phyloP scores from a whole-genome alignment of 2,113 vertebrate genomes.

The Coturnix japonica region DNA sequence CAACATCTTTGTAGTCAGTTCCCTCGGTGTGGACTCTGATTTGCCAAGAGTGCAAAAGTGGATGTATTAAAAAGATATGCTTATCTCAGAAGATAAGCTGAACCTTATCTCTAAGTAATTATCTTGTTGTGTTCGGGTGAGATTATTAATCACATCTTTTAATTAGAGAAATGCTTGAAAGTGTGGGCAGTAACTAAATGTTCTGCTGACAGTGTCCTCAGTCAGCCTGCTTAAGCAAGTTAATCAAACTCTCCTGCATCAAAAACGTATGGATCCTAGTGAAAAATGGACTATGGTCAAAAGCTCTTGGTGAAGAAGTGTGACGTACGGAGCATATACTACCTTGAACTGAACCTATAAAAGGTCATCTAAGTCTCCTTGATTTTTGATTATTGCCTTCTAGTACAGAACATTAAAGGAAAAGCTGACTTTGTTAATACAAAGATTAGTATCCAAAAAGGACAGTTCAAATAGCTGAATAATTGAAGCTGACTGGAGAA shows the following conservation, averaged over 20 bases:
- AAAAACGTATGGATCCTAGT: neutral
- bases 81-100: neutral
- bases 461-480: neutral
- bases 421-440: neutral
- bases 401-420: neutral
- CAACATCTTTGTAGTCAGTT: neutral
- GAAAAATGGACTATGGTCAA: neutral
- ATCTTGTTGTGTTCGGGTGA: neutral
- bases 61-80: neutral
- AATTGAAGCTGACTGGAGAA: neutral
- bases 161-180: constrained; percentile 17
- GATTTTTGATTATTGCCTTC: neutral
- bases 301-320: neutral
- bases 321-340: neutral
- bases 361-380: neutral
- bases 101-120: constrained; percentile 21
- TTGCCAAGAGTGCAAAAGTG: neutral
- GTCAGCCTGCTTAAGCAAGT: neutral
- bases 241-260: neutral
- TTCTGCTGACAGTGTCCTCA: neutral
- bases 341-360: neutral
- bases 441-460: neutral
- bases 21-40: neutral
- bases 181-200: neutral
- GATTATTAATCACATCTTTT: constrained; percentile 10